These are phyloP conservation scores for Austrolebias charrua DNA, from an alignment of 2,797 vertebrate species.

Conservation along the genomic window DNA sequence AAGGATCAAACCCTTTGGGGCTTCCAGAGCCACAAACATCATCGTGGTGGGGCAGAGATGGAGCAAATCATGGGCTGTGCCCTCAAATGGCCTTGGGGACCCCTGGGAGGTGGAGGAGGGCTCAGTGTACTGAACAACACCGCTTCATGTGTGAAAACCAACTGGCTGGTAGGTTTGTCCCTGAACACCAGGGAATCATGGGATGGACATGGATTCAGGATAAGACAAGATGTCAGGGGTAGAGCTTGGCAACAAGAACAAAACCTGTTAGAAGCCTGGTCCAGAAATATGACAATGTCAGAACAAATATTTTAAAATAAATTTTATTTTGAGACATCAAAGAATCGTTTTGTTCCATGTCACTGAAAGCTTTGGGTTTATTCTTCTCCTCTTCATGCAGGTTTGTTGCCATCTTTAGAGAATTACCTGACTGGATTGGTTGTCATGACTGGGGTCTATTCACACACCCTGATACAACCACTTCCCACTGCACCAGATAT, in stretches of 20 bases:
- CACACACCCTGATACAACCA: conserved; percentile 37
- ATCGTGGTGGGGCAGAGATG: conserved; percentile 15
- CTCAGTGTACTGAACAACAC: conserved; percentile 52
- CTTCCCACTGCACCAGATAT: conserved; percentile 52
- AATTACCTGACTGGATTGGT: conserved; percentile 74
- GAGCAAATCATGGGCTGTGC: conserved; percentile 46
- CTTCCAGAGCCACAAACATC: conserved; percentile 13
- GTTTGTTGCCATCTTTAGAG: conserved; percentile 64
- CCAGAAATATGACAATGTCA: no score
- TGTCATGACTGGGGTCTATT: conserved; percentile 69
- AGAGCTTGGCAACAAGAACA: no score
- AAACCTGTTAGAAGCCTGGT: no score
- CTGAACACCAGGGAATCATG: background rate
- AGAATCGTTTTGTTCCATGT: background rate
- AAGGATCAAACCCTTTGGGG: conserved; percentile 6
- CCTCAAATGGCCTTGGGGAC: conserved; percentile 66
- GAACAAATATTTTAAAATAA: no score
- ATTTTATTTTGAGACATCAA: background rate
- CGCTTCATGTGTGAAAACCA: conserved; percentile 73
- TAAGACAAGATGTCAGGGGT: no score
- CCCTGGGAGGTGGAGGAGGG: conserved; percentile 52
- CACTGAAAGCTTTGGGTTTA: background rate
- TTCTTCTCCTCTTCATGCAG: conserved; percentile 53
- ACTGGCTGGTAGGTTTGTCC: conserved; percentile 53
- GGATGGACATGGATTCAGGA: no score